Conservation (phyloP, 2,888 invertebrate species). For the Parochlus steinenii region DNA sequence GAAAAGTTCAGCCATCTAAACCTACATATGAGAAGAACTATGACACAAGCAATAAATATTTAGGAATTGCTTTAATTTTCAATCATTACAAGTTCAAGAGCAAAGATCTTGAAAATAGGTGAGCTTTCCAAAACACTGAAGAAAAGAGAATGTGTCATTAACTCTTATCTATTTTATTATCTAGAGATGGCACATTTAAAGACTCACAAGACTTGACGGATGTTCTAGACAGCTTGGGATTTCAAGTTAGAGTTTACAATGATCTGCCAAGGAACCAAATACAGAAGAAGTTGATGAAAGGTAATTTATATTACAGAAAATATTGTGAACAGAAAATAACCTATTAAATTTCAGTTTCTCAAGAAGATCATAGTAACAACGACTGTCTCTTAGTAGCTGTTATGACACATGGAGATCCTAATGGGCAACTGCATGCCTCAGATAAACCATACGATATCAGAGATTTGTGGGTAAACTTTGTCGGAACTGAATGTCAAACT, state of each 20-base stretch:
- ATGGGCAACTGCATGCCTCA: constrained; percentile 39
- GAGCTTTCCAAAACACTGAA: too few relatives aligned
- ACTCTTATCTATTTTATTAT: too few relatives aligned
- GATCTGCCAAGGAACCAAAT: constrained; percentile 2
- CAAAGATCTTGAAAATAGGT: too few relatives aligned
- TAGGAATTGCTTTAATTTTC: constrained; percentile 6
- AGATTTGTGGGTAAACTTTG: constrained; percentile 41
- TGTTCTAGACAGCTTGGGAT: constrained; percentile 1
- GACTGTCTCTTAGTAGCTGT: constrained; percentile 44
- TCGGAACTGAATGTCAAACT: constrained; percentile 37
- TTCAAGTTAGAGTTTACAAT: constrained; percentile 1
- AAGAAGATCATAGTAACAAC: constrained; percentile 38
- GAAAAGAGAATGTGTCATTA: too few relatives aligned
- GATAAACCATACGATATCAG: constrained; percentile 40
- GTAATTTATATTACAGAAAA: too few relatives aligned
- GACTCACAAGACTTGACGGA: constrained; percentile 3
- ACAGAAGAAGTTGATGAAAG: not conserved
- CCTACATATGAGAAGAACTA: constrained; percentile 4
- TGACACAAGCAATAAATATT: not conserved
- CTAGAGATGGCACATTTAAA: constrained; percentile 1
- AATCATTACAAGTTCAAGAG: constrained; percentile 1
- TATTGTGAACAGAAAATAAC: not conserved
- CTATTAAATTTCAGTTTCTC: too few relatives aligned
- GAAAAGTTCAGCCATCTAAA: not conserved
- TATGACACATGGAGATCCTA: constrained; percentile 44